Percentiles rank a stretch among this genome's conserved stretches.
Conservation (phyloP, 2,113 vertebrate species). For the Catharus fuscescens region DNA sequence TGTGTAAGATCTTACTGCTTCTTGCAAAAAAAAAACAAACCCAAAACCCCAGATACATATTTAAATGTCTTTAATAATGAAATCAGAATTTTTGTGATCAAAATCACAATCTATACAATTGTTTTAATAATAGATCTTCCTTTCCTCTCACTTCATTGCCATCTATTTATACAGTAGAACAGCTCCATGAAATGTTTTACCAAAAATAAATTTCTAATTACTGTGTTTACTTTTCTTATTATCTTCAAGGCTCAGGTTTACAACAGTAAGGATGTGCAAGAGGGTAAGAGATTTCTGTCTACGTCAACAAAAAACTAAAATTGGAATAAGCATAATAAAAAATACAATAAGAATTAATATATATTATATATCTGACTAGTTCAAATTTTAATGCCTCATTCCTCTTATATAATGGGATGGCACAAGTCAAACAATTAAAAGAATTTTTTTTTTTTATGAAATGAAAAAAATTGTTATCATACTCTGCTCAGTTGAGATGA, state of each 20-base stretch:
- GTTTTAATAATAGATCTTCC: neutral
- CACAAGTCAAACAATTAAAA: neutral
- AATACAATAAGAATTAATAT: neutral
- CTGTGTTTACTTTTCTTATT: neutral
- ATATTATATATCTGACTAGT: neutral
- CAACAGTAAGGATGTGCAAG: neutral
- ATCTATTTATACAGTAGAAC: neutral
- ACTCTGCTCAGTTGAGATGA: neutral
- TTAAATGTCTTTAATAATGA: neutral
- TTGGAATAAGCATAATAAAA: neutral
- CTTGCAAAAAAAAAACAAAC: neutral
- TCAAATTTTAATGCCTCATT: neutral
- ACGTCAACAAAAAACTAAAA: neutral
- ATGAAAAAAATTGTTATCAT: neutral
- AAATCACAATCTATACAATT: neutral
- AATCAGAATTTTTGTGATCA: neutral
- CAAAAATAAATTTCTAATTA: neutral
- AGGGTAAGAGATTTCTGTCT: neutral
- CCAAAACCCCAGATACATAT: accelerated
- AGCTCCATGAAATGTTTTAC: neutral
- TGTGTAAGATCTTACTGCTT: neutral
- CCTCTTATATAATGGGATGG: neutral
- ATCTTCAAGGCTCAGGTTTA: neutral
- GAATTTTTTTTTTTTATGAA: accelerated
- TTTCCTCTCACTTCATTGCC: neutral